A percentile compares a stretch with the other conserved stretches of the same genome.
Conservation (phyloP, 2,888 invertebrate species). For the Enchytraeus crypticus region DNA sequence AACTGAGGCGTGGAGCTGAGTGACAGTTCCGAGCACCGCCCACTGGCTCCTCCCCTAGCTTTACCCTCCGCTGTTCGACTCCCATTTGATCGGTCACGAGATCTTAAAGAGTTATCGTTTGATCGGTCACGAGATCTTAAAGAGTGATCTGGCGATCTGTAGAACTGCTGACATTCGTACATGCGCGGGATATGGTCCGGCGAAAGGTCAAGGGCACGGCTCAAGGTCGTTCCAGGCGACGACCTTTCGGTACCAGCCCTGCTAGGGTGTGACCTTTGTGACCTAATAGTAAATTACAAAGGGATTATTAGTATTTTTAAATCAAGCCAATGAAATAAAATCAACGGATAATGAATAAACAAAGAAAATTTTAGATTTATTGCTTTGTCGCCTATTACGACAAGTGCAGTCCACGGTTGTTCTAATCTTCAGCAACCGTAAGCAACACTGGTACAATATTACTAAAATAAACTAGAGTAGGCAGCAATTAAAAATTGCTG, state of each 20-base stretch:
- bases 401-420: no score
- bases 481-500: no score
- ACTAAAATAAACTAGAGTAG: no score
- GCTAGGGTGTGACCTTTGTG: no score
- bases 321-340: no score
- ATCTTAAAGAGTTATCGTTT: not conserved
- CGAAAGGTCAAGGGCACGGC: conserved; percentile 1
- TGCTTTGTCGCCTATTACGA: no score
- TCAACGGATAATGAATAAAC: no score
- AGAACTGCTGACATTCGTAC: conserved; percentile 8
- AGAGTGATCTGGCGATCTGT: conserved; percentile 5
- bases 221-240: not conserved
- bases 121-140: not conserved
- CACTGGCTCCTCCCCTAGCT: not conserved
- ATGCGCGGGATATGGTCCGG: conserved; percentile 20
- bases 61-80: not conserved
- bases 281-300: no score
- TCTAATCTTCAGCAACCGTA: no score
- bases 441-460: no score
- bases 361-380: no score
- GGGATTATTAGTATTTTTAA: no score
- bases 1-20: not conserved
- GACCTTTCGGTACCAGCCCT: not conserved
- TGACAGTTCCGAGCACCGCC: not conserved
- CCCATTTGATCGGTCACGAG: not conserved